A percentile compares a stretch with the other conserved stretches of the same genome.
Conservation (phyloP, 2,113 vertebrate species). For the Dinomys branickii region DNA sequence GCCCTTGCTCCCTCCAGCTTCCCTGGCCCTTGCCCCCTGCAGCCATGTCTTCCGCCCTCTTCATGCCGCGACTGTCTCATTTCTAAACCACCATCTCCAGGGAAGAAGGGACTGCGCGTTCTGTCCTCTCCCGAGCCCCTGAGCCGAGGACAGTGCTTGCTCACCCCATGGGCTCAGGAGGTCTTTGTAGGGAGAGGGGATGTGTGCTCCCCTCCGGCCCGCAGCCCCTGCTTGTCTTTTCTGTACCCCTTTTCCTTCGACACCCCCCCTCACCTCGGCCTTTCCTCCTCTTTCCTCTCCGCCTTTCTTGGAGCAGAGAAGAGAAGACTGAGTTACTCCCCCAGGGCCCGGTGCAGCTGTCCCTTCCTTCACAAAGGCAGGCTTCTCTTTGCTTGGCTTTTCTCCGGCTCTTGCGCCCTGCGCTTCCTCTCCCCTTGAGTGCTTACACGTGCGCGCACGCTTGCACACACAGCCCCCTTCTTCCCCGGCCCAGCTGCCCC, state of each 20-base stretch:
- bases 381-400: slow-evolving; percentile 67
- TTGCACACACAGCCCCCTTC: slow-evolving; percentile 26
- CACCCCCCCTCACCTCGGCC: not conserved
- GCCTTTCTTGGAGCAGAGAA: too few species aligned
- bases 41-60: not conserved
- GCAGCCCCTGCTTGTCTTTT: not conserved
- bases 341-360: slow-evolving; percentile 50
- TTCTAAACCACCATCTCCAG: not conserved
- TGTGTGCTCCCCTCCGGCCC: fast-evolving
- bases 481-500: slow-evolving; percentile 39
- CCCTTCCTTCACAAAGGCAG: slow-evolving; percentile 55
- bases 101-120: not conserved
- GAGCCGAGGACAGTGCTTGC: not conserved
- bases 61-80: fast-evolving
- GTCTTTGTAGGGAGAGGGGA: fast-evolving
- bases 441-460: too few species aligned
- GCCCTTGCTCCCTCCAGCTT: fast-evolving
- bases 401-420: not conserved
- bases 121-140: fast-evolving
- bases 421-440: not conserved
- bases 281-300: not conserved
- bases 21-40: not conserved
- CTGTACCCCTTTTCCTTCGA: not conserved
- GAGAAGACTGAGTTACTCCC: slow-evolving; percentile 16
- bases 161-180: fast-evolving